Percentiles rank a stretch among this genome's conserved stretches.
These are phyloP conservation scores for Gymnothorax javanicus DNA, from an alignment of 2,797 vertebrate species.

Conservation along the genomic window DNA sequence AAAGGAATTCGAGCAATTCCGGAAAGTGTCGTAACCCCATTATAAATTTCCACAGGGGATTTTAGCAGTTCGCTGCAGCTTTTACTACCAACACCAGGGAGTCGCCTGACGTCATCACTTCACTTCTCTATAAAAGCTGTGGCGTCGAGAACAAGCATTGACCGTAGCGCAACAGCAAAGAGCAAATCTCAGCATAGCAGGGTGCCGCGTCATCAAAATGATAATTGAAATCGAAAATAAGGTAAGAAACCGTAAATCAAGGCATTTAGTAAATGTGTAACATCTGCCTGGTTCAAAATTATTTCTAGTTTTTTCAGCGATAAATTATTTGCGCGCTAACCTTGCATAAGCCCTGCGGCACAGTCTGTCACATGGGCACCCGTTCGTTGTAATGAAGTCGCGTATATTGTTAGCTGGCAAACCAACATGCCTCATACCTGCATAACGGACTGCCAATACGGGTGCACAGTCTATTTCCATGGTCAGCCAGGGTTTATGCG, in stretches of 20 bases:
- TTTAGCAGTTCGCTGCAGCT: too few relatives aligned
- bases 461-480: too few relatives aligned
- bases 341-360: neutral
- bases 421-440: neutral
- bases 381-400: neutral
- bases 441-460: neutral
- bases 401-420: neutral
- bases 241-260: conserved; percentile 41
- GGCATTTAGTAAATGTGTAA: neutral
- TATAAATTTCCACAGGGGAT: too few relatives aligned
- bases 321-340: neutral
- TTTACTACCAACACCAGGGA: too few relatives aligned
- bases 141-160: neutral
- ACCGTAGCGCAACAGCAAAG: neutral
- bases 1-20: too few relatives aligned
- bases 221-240: conserved; percentile 27
- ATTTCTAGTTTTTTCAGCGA: neutral
- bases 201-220: conserved; percentile 27
- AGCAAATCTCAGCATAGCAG: neutral
- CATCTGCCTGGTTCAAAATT: neutral
- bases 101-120: too few relatives aligned
- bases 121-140: conserved; percentile 10
- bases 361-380: neutral
- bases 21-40: too few relatives aligned
- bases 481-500: too few relatives aligned